Conservation (phyloP, 2,797 vertebrate species). For the Anguilla megastoma region DNA sequence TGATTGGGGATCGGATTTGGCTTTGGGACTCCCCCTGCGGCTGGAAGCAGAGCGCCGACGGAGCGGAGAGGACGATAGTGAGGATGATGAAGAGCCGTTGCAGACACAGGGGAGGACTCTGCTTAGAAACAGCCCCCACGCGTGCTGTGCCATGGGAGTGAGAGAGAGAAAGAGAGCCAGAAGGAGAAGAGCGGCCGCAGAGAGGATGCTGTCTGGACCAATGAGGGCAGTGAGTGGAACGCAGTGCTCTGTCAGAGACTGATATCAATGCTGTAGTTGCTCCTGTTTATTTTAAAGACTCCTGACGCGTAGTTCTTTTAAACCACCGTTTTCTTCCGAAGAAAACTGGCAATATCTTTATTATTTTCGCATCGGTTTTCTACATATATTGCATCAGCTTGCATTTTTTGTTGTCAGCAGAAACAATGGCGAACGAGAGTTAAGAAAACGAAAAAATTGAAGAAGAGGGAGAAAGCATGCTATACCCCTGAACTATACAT, state of each 20-base stretch:
- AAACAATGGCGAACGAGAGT: conserved; percentile 40
- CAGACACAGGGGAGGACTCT: conserved; percentile 46
- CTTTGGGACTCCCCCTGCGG: conserved; percentile 32
- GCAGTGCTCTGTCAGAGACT: conserved; percentile 20
- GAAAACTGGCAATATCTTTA: neutral
- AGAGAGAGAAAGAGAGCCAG: conserved; percentile 48
- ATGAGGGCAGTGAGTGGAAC: conserved; percentile 48
- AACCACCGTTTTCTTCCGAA: neutral
- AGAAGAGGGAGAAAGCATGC: conserved; percentile 42
- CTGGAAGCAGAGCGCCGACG: conserved; percentile 30
- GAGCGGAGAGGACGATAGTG: conserved; percentile 43
- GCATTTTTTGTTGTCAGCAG: neutral
- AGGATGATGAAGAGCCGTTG: conserved; percentile 41
- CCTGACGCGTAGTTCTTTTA: conserved; percentile 44
- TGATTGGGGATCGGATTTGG: conserved; percentile 31
- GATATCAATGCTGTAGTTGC: conserved; percentile 26
- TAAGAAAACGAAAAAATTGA: conserved; percentile 33
- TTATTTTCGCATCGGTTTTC: conserved; percentile 28
- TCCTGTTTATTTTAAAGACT: conserved; percentile 37
- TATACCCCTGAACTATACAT: conserved; percentile 51
- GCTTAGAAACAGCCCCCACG: conserved; percentile 47
- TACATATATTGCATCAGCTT: conserved; percentile 39
- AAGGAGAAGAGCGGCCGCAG: conserved; percentile 49
- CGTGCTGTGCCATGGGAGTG: conserved; percentile 61
- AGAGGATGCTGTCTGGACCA: conserved; percentile 50